Conservation (phyloP, 2,113 vertebrate genomes). For the Phocoena phocoena region DNA sequence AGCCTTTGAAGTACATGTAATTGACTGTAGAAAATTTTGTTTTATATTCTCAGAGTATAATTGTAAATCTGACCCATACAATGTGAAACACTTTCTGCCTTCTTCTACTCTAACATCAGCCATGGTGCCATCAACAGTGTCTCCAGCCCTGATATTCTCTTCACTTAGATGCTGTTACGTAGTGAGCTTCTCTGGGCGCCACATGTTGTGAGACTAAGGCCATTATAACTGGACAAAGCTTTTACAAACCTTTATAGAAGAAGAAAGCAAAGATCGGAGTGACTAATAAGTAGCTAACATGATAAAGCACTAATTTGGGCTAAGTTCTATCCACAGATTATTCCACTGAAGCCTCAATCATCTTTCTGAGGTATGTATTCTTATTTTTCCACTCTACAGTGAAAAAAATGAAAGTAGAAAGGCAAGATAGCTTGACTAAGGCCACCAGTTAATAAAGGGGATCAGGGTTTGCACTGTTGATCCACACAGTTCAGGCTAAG, state of each 20-base stretch:
- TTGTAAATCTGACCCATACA: background rate
- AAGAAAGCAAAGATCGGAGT: background rate
- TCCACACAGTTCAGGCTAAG: background rate
- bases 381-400: background rate
- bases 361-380: background rate
- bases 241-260: background rate
- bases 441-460: background rate
- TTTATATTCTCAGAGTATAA: background rate
- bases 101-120: background rate
- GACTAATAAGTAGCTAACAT: background rate
- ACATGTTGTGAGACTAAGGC: background rate
- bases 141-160: background rate
- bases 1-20: background rate
- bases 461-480: background rate
- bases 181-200: background rate
- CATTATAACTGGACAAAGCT: background rate
- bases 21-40: background rate
- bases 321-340: background rate
- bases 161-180: background rate
- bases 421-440: background rate
- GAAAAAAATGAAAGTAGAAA: background rate
- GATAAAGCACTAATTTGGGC: background rate
- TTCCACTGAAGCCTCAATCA: background rate
- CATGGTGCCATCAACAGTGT: too few species aligned
- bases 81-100: background rate